Evolutionary conservation across 2,113 vertebrate species (phyloP).

Genomic region (Rafetus swinhoei): DNA sequence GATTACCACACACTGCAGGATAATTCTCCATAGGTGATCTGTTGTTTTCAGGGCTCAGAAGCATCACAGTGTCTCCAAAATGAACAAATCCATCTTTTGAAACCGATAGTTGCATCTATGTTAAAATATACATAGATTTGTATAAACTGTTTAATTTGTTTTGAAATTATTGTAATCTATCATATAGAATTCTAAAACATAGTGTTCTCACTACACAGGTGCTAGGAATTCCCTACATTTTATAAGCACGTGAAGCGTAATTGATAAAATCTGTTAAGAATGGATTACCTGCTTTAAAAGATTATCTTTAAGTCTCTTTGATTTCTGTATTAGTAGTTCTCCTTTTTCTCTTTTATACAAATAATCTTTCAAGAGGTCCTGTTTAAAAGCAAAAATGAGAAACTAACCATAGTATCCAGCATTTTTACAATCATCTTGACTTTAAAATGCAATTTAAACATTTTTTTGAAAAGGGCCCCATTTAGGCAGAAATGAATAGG

Average conservation of each 20-base stretch:
- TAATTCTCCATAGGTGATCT: background rate
- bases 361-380: conserved; percentile 87
- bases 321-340: conserved; percentile 85
- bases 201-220: background rate
- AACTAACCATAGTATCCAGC: background rate
- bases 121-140: fast-evolving
- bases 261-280: background rate
- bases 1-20: background rate
- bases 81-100: conserved; percentile 82
- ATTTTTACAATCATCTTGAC: fast-evolving
- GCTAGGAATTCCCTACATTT: background rate
- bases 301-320: conserved; percentile 76
- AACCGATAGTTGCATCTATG: conserved; percentile 82
- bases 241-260: fast-evolving
- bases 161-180: background rate
- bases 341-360: conserved; percentile 83
- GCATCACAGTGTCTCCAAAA: conserved; percentile 88
- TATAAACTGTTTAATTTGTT: background rate
- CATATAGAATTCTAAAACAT: fast-evolving
- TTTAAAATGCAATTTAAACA: fast-evolving
- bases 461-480: background rate
- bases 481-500: background rate
- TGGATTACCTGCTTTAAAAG: conserved; percentile 83
- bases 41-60: conserved; percentile 77
- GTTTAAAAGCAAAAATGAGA: background rate